phyloP scores from a whole-genome alignment of 1,140 invertebrate genomes.

The Eumaeus atala region DNA sequence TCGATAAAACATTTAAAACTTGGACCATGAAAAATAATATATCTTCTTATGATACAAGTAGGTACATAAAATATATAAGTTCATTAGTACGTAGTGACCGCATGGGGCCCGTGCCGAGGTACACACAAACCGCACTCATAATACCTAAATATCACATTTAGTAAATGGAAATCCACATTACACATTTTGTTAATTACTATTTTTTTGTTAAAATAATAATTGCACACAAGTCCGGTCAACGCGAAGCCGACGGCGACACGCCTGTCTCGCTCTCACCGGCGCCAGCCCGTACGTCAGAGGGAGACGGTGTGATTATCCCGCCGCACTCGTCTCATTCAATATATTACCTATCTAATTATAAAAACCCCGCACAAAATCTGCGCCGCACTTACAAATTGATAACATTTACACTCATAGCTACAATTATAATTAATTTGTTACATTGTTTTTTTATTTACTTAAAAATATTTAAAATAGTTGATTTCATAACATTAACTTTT shows the following conservation, averaged over 20 bases:
- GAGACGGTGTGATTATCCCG: constrained; percentile 43
- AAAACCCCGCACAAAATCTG: constrained; percentile 72
- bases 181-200: constrained; percentile 68
- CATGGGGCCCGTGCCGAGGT: constrained; percentile 27
- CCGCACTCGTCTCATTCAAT: constrained; percentile 65
- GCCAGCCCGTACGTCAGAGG: constrained; percentile 32
- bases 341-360: constrained; percentile 75
- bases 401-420: constrained; percentile 74
- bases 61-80: constrained; percentile 74
- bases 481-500: constrained; percentile 74
- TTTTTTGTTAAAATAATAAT: constrained; percentile 73
- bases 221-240: constrained; percentile 61
- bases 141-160: constrained; percentile 73
- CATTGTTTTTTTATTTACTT: constrained; percentile 68
- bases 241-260: constrained; percentile 36
- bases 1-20: constrained; percentile 74
- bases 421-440: constrained; percentile 73
- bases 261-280: constrained; percentile 27
- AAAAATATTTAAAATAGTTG: constrained; percentile 71
- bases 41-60: constrained; percentile 70
- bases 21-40: constrained; percentile 74
- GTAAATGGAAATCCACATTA: constrained; percentile 72
- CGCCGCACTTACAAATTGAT: constrained; percentile 71
- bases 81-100: constrained; percentile 62
- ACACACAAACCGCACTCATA: constrained; percentile 62